Conservation (phyloP, 2,113 vertebrate species). For the Leuciscus idus region DNA sequence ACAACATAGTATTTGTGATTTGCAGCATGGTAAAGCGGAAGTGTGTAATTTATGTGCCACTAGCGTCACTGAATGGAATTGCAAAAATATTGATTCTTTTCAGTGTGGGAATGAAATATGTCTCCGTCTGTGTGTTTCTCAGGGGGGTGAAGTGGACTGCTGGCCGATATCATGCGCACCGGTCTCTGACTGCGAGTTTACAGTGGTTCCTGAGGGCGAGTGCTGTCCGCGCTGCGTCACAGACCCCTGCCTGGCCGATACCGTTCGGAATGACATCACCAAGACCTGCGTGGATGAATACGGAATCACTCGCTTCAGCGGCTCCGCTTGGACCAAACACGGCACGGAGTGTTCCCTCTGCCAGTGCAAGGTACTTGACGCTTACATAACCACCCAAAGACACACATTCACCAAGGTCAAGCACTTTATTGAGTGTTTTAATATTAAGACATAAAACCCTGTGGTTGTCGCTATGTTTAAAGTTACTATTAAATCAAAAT, state of each 20-base stretch:
- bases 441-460: neutral
- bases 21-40: constrained; percentile 20
- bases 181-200: constrained; percentile 89
- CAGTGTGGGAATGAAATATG: neutral
- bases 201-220: constrained; percentile 87
- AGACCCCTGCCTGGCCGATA: constrained; percentile 94
- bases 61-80: neutral
- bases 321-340: constrained; percentile 96
- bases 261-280: constrained; percentile 93
- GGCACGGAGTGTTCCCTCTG: constrained; percentile 96
- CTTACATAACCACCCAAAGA: constrained; percentile 7
- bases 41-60: constrained; percentile 19
- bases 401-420: constrained; percentile 4
- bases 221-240: constrained; percentile 91
- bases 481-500: no score
- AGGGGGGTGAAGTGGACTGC: constrained; percentile 98
- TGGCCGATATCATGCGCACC: constrained; percentile 93
- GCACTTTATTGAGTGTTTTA: neutral
- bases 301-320: constrained; percentile 91
- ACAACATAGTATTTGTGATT: neutral
- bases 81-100: constrained; percentile 7
- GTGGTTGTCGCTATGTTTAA: neutral
- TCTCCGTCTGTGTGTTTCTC: constrained; percentile 28
- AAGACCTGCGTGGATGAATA: constrained; percentile 95
- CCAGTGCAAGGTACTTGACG: constrained; percentile 86